These are phyloP conservation scores for Rhagium mordax DNA, from an alignment of 2,888 invertebrate genomes.

Conservation along the genomic window DNA sequence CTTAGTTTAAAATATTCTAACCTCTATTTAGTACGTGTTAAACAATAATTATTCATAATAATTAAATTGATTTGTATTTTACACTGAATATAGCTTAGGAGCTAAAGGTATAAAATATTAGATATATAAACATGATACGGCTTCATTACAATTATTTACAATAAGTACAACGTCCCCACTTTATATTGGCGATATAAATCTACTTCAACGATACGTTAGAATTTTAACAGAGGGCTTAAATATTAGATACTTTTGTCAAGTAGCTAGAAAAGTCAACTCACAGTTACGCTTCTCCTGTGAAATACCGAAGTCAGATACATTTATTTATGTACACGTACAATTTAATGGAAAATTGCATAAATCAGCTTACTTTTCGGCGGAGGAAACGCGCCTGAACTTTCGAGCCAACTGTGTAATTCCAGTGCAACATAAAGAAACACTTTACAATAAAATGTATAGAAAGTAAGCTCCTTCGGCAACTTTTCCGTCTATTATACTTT, in stretches of 20 bases:
- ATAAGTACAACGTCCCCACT: too few species aligned
- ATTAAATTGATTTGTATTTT: too few species aligned
- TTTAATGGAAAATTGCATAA: conserved; percentile 28
- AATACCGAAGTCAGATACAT: neutral
- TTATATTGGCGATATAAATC: too few species aligned
- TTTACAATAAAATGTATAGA: conserved; percentile 9
- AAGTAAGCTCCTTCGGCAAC: neutral
- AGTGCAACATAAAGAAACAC: conserved; percentile 22
- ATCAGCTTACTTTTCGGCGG: conserved; percentile 16
- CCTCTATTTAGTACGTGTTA: too few species aligned
- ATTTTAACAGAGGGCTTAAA: too few species aligned
- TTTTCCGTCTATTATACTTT: neutral
- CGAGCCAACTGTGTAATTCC: conserved; percentile 18
- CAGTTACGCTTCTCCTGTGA: neutral
- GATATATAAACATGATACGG: too few species aligned
- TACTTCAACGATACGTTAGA: too few species aligned
- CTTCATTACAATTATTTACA: too few species aligned
- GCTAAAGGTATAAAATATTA: too few species aligned
- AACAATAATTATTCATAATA: too few species aligned
- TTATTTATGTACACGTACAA: conserved; percentile 18
- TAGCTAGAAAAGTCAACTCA: neutral
- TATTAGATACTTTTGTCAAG: neutral
- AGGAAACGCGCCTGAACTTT: neutral
- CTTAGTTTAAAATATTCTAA: too few species aligned
- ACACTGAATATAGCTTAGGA: too few species aligned